A percentile compares a stretch with the other conserved stretches of the same genome.
These are phyloP conservation scores for Setophaga petechia DNA, from an alignment of 2,113 vertebrate genomes.

Conservation along the genomic window DNA sequence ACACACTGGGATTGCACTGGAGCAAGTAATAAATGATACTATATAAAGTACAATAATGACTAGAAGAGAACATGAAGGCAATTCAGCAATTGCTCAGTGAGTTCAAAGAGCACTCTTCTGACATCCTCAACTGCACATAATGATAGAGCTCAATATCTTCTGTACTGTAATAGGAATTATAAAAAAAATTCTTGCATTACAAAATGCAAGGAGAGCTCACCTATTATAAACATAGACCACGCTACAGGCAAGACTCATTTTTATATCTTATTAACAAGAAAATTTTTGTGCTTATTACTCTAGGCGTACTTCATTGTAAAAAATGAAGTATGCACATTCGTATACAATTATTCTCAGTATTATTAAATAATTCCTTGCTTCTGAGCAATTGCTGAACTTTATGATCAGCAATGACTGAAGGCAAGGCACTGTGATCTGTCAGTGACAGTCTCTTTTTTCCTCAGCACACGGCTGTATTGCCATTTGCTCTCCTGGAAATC, in stretches of 20 bases:
- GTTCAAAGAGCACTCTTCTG: background rate
- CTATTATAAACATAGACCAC: background rate
- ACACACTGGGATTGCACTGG: background rate
- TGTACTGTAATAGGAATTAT: background rate
- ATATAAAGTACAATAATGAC: background rate
- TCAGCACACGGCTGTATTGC: conserved; percentile 73
- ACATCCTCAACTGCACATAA: background rate
- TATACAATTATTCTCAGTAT: background rate
- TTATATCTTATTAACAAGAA: background rate
- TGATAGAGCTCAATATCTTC: background rate
- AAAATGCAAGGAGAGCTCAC: background rate
- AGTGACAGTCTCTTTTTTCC: background rate
- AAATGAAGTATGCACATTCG: background rate
- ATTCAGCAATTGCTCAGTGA: background rate
- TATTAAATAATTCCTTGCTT: background rate
- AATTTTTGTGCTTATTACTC: background rate
- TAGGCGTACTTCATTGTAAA: background rate
- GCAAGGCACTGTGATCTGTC: fast-evolving
- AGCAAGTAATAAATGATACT: background rate
- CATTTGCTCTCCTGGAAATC: conserved; percentile 65
- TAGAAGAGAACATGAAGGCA: background rate
- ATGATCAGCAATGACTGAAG: background rate
- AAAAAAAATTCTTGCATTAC: background rate
- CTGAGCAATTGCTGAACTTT: background rate
- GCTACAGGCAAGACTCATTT: background rate